phyloP scores from a whole-genome alignment of 2,113 vertebrate species.

The Dunckerocampus dactyliophorus region DNA sequence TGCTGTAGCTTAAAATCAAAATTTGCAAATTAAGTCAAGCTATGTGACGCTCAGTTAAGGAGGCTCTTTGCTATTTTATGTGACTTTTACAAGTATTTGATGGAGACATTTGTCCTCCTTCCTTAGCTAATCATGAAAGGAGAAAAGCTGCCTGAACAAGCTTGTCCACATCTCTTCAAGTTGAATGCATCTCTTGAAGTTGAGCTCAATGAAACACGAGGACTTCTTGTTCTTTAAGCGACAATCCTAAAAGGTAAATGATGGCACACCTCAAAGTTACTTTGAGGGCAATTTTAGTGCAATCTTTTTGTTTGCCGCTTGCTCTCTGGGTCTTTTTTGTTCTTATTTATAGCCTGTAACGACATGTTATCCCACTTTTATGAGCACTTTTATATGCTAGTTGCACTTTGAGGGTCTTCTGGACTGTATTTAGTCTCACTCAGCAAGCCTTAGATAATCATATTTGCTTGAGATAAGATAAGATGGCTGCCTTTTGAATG shows the following conservation, averaged over 20 bases:
- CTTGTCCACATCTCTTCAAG: no score
- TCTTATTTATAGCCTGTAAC: constrained; percentile 1
- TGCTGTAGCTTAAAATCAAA: no score
- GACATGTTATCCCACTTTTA: neutral
- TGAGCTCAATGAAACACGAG: no score
- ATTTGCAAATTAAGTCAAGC: no score
- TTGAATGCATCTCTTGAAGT: no score
- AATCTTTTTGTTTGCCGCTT: neutral
- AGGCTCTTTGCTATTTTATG: no score
- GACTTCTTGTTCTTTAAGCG: no score
- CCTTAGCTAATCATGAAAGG: no score
- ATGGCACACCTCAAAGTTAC: constrained; percentile 5
- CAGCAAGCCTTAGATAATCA: neutral
- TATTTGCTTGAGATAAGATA: constrained; percentile 3
- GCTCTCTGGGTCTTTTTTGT: neutral
- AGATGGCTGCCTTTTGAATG: neutral
- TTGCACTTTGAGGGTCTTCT: neutral
- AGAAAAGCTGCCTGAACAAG: no score
- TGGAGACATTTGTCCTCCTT: no score
- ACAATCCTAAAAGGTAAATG: neutral
- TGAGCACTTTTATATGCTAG: neutral
- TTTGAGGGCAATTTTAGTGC: neutral
- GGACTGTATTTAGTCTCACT: neutral
- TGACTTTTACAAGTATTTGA: no score
- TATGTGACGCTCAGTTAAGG: no score